Conservation (phyloP, 2,797 vertebrate species). For the Peromyscus aztecus region DNA sequence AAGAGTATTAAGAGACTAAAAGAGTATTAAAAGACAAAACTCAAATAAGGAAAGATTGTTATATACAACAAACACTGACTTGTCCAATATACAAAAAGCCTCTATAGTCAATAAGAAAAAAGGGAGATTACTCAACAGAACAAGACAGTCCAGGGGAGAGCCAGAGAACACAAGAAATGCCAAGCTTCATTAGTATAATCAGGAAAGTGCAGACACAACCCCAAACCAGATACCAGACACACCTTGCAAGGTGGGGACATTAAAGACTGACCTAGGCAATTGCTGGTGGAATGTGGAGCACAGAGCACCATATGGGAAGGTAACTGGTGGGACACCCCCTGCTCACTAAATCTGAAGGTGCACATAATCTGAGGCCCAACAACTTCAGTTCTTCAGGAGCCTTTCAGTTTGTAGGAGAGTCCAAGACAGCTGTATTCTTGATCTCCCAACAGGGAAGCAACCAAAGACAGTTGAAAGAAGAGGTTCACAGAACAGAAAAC, state of each 20-base stretch:
- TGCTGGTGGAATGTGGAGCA: not conserved
- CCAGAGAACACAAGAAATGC: not conserved
- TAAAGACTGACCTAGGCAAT: not conserved
- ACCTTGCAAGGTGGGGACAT: not conserved
- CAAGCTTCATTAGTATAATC: not conserved
- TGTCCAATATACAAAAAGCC: not conserved
- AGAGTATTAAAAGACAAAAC: too few species aligned
- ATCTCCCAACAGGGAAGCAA: not conserved
- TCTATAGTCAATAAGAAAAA: not conserved
- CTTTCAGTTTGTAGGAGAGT: too few species aligned
- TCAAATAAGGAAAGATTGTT: not conserved
- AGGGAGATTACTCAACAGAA: not conserved
- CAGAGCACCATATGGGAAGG: not conserved
- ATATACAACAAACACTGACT: fast-evolving
- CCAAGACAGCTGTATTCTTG: not conserved
- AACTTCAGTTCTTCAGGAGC: not conserved
- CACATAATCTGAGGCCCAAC: not conserved
- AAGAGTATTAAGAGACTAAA: not conserved
- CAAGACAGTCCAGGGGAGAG: not conserved
- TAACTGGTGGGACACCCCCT: too few species aligned
- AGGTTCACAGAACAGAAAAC: too few species aligned
- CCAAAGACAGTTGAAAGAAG: not conserved
- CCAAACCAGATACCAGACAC: not conserved
- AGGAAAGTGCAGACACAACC: not conserved
- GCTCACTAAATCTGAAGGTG: too few species aligned